These are phyloP conservation scores for Sceloporus tristichus DNA, from an alignment of 2,113 vertebrate species.

Conservation along the genomic window DNA sequence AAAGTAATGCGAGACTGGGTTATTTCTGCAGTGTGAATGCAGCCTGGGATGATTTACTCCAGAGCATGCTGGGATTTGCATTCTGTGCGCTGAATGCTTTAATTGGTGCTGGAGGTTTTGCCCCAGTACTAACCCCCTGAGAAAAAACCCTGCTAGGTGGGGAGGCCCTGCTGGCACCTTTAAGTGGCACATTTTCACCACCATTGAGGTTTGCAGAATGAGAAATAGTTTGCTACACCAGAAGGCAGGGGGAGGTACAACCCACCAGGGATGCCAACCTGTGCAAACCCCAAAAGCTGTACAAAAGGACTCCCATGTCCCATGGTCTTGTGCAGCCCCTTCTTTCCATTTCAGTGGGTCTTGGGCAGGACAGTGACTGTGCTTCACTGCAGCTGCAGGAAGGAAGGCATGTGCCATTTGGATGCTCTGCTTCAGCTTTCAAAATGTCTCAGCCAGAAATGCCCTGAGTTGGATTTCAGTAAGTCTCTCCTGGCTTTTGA, in stretches of 20 bases:
- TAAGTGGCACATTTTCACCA: neutral
- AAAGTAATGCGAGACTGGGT: no score
- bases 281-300: neutral
- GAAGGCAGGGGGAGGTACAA: neutral
- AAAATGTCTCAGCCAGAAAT: neutral
- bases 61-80: conserved; percentile 1
- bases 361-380: neutral
- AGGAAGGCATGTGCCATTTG: neutral
- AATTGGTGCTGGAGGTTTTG: neutral
- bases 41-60: neutral
- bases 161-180: no score
- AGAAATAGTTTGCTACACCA: neutral
- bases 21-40: no score
- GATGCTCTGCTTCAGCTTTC: neutral
- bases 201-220: neutral
- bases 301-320: neutral
- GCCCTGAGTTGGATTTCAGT: neutral
- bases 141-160: neutral
- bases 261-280: no score
- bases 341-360: neutral
- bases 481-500: neutral
- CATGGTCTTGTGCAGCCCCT: neutral
- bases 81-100: neutral
- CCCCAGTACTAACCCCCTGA: neutral
- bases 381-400: neutral